phyloP scores from a whole-genome alignment of 2,113 vertebrate genomes.

The Tursiops truncatus region DNA sequence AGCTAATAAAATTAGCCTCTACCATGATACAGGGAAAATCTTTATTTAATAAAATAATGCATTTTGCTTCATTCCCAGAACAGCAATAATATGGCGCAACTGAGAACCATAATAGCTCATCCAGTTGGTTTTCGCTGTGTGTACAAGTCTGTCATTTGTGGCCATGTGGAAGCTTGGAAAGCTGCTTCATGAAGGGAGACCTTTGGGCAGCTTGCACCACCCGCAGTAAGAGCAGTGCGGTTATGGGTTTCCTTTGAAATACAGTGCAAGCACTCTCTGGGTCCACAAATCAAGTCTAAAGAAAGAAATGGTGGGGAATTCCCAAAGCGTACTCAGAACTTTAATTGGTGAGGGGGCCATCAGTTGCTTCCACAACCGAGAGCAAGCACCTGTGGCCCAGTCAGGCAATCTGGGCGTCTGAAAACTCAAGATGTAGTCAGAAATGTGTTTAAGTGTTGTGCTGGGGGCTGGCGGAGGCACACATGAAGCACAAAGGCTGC shows the following conservation, averaged over 20 bases:
- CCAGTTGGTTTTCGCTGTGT: not conserved
- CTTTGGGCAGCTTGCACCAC: not conserved
- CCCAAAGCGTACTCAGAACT: not conserved
- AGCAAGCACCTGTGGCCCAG: not conserved
- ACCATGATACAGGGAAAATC: constrained; percentile 47
- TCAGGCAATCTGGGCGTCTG: not conserved
- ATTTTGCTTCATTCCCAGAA: constrained; percentile 34
- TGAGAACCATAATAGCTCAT: not conserved
- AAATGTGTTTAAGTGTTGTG: not conserved
- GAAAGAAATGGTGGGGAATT: not conserved
- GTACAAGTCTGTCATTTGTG: not conserved
- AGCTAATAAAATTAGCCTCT: constrained; percentile 31
- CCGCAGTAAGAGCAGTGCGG: not conserved
- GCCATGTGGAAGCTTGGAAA: not conserved
- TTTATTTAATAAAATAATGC: constrained; percentile 72
- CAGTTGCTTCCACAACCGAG: not conserved
- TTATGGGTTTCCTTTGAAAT: constrained; percentile 33
- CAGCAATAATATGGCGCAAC: not conserved
- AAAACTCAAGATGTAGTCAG: not conserved
- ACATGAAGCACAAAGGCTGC: not conserved
- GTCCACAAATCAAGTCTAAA: not conserved
- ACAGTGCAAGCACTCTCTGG: not conserved
- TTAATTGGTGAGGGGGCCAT: not conserved
- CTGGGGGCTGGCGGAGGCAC: not conserved
- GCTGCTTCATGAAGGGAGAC: not conserved